Evolutionary conservation across 2,797 vertebrate genomes (phyloP).

Genomic region (Sciurus carolinensis): DNA sequence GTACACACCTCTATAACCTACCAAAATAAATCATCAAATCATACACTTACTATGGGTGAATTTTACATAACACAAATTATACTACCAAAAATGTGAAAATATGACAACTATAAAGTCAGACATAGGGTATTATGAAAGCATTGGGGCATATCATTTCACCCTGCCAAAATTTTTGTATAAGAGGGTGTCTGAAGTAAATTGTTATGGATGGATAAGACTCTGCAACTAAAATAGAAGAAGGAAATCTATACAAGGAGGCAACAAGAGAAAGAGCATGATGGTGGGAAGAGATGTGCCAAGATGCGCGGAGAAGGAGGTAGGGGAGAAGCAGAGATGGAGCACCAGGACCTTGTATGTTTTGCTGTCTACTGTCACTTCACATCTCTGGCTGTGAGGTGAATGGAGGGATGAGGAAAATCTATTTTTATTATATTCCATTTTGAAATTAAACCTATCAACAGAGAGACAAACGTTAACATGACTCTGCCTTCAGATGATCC

Average conservation of each 20-base stretch:
- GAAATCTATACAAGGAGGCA: background rate
- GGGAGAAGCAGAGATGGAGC: too few relatives aligned
- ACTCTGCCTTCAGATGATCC: background rate
- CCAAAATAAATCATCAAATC: background rate
- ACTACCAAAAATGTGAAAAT: background rate
- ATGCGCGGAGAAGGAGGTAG: background rate
- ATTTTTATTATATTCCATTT: too few relatives aligned
- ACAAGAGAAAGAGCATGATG: accelerated
- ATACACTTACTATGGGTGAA: background rate
- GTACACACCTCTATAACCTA: background rate
- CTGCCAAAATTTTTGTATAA: background rate
- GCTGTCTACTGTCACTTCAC: background rate
- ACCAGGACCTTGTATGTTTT: accelerated
- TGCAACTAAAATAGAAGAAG: background rate
- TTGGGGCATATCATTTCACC: background rate
- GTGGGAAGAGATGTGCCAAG: background rate
- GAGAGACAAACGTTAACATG: background rate
- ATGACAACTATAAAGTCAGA: background rate
- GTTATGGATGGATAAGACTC: background rate
- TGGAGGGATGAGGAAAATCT: too few relatives aligned
- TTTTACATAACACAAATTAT: background rate
- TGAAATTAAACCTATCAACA: background rate
- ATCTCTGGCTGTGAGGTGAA: background rate
- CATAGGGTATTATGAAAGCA: background rate
- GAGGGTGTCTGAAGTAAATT: background rate